Conservation (phyloP, 2,113 vertebrate species). For the Chauna torquata region DNA sequence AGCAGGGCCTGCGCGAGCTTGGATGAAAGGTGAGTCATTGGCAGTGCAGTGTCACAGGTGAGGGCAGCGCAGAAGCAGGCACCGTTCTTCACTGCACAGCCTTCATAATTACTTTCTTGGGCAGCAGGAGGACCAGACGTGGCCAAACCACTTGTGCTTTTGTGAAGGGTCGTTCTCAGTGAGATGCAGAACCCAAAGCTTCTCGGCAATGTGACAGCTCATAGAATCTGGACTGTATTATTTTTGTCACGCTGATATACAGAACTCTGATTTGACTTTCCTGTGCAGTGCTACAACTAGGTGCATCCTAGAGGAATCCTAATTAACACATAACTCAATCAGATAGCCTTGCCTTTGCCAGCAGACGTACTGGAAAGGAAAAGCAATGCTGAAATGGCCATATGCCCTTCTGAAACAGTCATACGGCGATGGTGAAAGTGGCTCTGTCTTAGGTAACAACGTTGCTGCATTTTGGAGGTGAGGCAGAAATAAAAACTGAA, state of each 20-base stretch:
- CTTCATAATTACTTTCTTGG: neutral
- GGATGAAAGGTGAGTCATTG: neutral
- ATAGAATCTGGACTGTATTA: neutral
- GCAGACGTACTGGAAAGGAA: neutral
- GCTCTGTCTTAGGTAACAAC: neutral
- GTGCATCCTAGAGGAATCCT: neutral
- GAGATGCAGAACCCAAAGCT: neutral
- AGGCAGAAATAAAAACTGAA: neutral
- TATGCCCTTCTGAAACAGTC: neutral
- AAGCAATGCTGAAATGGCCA: neutral
- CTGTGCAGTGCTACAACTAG: neutral
- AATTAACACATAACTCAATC: neutral
- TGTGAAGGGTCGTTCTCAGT: neutral
- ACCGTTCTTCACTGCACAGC: neutral
- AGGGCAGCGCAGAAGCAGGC: neutral
- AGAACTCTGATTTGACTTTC: neutral
- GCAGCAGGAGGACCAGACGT: neutral
- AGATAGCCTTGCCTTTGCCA: neutral
- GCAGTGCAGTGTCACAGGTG: accelerated
- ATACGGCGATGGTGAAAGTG: neutral
- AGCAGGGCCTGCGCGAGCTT: neutral
- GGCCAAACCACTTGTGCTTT: neutral
- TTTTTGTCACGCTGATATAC: neutral
- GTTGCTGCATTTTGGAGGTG: neutral
- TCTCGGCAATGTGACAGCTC: neutral